These are phyloP conservation scores for Tubulanus polymorphus DNA, from an alignment of 2,888 invertebrate species.

Conservation along the genomic window DNA sequence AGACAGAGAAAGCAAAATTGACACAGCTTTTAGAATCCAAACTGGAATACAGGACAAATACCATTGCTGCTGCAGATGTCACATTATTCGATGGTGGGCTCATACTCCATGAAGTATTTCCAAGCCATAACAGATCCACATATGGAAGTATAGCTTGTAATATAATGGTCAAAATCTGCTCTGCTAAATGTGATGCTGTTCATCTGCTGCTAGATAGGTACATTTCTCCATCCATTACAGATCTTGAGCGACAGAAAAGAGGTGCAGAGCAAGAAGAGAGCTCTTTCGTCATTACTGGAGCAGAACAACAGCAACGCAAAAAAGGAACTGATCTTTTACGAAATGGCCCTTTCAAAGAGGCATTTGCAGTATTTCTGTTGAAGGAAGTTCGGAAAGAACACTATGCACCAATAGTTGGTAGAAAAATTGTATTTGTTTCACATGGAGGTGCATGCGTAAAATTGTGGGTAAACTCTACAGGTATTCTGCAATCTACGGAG, in stretches of 20 bases:
- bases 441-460: constrained; percentile 7
- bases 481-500: no score
- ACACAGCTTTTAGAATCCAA: constrained; percentile 1
- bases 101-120: constrained; percentile 8
- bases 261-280: constrained; percentile 2
- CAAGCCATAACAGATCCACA: constrained; percentile 3
- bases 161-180: constrained; percentile 5
- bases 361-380: constrained; percentile 8
- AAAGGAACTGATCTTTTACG: not conserved
- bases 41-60: constrained; percentile 4
- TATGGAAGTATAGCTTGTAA: constrained; percentile 5
- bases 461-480: no score
- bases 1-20: constrained; percentile 9
- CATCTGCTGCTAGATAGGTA: constrained; percentile 13
- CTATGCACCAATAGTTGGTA: constrained; percentile 6
- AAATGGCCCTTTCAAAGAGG: constrained; percentile 11
- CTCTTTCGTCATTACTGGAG: constrained; percentile 8
- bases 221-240: constrained; percentile 1
- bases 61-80: constrained; percentile 6
- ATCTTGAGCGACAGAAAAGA: constrained; percentile 4
- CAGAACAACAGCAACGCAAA: constrained; percentile 9
- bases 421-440: constrained; percentile 7
- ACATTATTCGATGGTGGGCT: constrained; percentile 14
- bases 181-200: constrained; percentile 6
- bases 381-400: constrained; percentile 8